Evolutionary conservation across 2,797 vertebrate genomes (phyloP), one percentile per base, ranked within the genome.

Genomic region (Alauda arvensis): DNA sequence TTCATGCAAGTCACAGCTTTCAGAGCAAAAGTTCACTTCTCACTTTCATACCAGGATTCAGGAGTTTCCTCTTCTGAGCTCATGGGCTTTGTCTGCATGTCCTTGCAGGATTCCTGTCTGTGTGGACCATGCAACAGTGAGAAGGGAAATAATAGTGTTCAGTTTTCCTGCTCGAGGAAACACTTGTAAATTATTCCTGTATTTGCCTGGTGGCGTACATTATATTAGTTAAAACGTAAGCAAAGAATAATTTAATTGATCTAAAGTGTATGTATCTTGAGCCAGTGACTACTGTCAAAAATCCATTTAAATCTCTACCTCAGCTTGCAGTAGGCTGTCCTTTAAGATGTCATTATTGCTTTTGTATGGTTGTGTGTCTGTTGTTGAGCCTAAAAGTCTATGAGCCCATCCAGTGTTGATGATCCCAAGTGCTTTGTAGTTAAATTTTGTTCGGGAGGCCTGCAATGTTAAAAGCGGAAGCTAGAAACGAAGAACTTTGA

Each of bases 301-400:
- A 74, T 33, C 24, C 6, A 12, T 55, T 70, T 39, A 48, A 55
- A 25, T 87, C 12, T 77, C 49, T 43, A 18, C 29, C 6, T 43
- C 37, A 37, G 10, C 43, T 76, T 90, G 43, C 48, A 61, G 4
- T 49, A 55, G 39, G 7, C 15, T 83, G 19, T 69, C 31, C 19
- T 46, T 76, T 33, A 76, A 7, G 21, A 23, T 55, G 29, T 72
- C 15, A 59, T 16, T 9, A 8, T n/a, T 74, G 33, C 23, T 77
- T 56, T 19, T 51, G 11, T 48, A 17, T 70, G 69, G 18, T 21
- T 69, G 2, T 0, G 0, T 83, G 24, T 40, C 53, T 3, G 6
- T 12, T 57, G 48, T 59, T 72, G 33, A 66, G 28, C 21, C 17
- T 34, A 29, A 12, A 75, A 56, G 13, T 39, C 18, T 9, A 9